phyloP scores from a whole-genome alignment of 2,888 invertebrate genomes.

The Tetranychus piercei region DNA sequence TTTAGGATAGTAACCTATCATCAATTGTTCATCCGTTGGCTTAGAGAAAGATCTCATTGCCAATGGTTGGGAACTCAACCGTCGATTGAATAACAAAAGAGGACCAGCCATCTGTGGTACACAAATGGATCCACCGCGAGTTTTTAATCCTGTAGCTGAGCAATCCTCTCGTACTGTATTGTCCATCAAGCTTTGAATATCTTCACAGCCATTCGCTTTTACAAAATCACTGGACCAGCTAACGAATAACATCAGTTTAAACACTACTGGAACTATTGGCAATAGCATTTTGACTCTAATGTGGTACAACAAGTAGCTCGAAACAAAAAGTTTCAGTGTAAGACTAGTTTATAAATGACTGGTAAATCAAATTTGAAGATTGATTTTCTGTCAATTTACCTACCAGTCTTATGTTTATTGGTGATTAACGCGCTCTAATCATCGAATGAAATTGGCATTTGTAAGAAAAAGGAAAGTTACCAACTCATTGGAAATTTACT shows the following conservation, averaged over 20 bases:
- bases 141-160: neutral
- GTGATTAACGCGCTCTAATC: neutral
- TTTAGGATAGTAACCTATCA: constrained; percentile 4
- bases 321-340: no score
- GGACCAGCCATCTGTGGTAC: neutral
- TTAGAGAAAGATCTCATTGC: neutral
- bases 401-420: no score
- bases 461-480: neutral
- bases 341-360: no score
- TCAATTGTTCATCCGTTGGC: neutral
- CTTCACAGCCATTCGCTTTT: neutral
- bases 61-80: neutral
- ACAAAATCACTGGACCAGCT: neutral
- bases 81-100: neutral
- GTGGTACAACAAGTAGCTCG: no score
- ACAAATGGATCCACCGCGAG: constrained; percentile 1
- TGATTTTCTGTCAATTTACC: neutral
- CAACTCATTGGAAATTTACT: neutral
- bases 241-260: neutral
- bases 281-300: no score
- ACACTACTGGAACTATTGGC: no score
- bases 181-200: constrained; percentile 9
- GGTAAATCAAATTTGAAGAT: neutral
- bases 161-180: neutral
- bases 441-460: neutral